Evolutionary conservation across 2,888 invertebrate species (phyloP).

Genomic region (Plemyria rubiginata): DNA sequence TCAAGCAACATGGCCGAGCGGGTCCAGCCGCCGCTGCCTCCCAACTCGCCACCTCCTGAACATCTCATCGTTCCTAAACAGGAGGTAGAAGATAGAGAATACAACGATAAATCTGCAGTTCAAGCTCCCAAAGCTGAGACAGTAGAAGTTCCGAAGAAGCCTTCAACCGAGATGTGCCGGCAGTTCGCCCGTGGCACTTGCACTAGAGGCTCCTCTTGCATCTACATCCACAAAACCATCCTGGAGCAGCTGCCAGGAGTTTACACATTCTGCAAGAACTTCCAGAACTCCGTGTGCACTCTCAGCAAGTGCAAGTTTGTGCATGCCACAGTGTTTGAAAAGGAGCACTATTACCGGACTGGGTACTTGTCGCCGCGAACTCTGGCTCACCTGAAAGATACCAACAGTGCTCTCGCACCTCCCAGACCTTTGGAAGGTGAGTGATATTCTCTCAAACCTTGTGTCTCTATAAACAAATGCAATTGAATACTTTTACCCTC

Average conservation of each 20-base stretch:
- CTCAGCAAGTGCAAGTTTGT: slow-evolving; percentile 64
- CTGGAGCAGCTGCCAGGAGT: slow-evolving; percentile 57
- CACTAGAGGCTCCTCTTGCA: slow-evolving; percentile 57
- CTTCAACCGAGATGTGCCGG: slow-evolving; percentile 54
- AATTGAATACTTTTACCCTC: too few species aligned
- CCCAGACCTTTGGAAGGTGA: slow-evolving; percentile 44
- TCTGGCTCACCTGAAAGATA: slow-evolving; percentile 55
- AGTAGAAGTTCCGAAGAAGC: slow-evolving; percentile 6
- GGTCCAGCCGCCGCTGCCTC: slow-evolving; percentile 59
- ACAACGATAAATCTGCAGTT: slow-evolving; percentile 9
- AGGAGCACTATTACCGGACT: slow-evolving; percentile 63
- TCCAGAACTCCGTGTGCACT: slow-evolving; percentile 61
- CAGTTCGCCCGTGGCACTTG: slow-evolving; percentile 67
- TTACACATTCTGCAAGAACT: slow-evolving; percentile 68
- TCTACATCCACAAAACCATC: slow-evolving; percentile 61
- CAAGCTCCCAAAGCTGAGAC: slow-evolving; percentile 13
- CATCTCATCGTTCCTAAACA: slow-evolving; percentile 48
- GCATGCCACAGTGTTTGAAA: slow-evolving; percentile 69
- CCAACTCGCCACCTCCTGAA: slow-evolving; percentile 58
- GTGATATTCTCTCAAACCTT: slow-evolving; percentile 1
- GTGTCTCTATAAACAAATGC: neutral
- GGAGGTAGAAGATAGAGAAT: slow-evolving; percentile 55
- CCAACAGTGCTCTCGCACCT: slow-evolving; percentile 22
- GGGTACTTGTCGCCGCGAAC: slow-evolving; percentile 61
- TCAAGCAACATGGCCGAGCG: slow-evolving; percentile 19